phyloP scores from a whole-genome alignment of 2,113 vertebrate species.

The Nannospalax galili region DNA sequence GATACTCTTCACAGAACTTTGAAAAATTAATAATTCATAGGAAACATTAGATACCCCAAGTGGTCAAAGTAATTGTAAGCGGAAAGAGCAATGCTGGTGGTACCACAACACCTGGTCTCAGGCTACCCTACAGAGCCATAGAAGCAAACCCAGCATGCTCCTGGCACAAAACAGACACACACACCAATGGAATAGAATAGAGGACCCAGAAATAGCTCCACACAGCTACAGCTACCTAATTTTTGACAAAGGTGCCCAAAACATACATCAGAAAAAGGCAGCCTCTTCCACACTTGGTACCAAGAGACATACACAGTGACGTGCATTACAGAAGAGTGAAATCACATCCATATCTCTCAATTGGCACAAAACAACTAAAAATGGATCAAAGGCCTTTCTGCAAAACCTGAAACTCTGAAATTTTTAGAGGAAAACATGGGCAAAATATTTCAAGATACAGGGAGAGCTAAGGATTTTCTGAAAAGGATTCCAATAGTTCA shows the following conservation, averaged over 20 bases:
- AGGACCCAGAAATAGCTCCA: not conserved
- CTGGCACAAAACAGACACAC: not conserved
- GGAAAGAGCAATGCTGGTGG: not conserved
- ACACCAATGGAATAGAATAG: not conserved
- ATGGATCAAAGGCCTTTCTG: not conserved
- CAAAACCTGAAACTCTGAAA: not conserved
- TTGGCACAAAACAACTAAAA: not conserved
- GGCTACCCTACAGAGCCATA: too few relatives aligned
- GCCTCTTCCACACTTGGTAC: not conserved
- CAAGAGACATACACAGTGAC: not conserved
- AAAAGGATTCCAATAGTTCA: not conserved
- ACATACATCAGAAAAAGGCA: not conserved
- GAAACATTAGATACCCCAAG: not conserved
- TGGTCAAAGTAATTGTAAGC: not conserved
- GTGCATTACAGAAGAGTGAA: not conserved
- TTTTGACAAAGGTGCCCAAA: not conserved
- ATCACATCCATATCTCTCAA: not conserved
- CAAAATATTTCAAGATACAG: not conserved
- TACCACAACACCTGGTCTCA: too few relatives aligned
- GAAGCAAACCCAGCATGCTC: not conserved
- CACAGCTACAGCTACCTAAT: not conserved
- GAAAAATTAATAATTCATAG: not conserved
- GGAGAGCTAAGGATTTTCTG: not conserved
- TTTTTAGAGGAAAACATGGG: not conserved
- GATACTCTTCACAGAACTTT: not conserved